Evolutionary conservation across 2,113 vertebrate species (phyloP).

Genomic region (Columba janthina): DNA sequence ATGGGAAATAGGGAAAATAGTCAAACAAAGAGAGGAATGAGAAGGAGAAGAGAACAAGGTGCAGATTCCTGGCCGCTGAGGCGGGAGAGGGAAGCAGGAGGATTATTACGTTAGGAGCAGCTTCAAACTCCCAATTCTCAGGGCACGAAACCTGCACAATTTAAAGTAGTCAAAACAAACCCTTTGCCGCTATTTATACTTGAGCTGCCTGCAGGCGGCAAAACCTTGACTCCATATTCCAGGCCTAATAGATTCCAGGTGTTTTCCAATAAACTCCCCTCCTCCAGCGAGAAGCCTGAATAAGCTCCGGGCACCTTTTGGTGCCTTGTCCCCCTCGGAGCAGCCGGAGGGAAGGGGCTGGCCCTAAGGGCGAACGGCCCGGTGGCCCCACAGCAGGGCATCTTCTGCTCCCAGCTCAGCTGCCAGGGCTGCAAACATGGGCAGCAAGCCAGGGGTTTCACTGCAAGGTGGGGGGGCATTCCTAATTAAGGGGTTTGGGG

Average conservation of each 20-base stretch:
- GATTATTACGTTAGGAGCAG: constrained; percentile 73
- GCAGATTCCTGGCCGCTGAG: constrained; percentile 66
- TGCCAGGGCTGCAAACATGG: neutral
- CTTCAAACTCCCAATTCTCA: constrained; percentile 76
- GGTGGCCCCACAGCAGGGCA: no score
- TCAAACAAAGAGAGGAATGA: constrained; percentile 69
- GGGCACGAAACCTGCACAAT: constrained; percentile 78
- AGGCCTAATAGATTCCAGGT: constrained; percentile 77
- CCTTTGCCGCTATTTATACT: constrained; percentile 74
- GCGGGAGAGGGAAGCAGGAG: constrained; percentile 14
- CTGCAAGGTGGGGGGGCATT: neutral
- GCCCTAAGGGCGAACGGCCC: neutral
- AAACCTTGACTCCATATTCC: constrained; percentile 70
- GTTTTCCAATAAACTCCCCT: constrained; percentile 69
- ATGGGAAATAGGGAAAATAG: constrained; percentile 68
- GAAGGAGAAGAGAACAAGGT: constrained; percentile 66
- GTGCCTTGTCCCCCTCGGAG: neutral
- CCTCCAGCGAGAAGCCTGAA: constrained; percentile 26
- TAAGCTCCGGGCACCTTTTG: constrained; percentile 19
- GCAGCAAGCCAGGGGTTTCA: neutral
- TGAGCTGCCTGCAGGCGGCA: constrained; percentile 74
- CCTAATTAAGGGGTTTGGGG: fast-evolving
- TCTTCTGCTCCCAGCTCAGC: no score
- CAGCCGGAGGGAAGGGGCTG: neutral
- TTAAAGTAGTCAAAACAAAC: constrained; percentile 81